Percentiles rank a stretch among this genome's conserved stretches.
Conservation (phyloP, 2,888 invertebrate genomes). For the Spilosoma lubricipeda region DNA sequence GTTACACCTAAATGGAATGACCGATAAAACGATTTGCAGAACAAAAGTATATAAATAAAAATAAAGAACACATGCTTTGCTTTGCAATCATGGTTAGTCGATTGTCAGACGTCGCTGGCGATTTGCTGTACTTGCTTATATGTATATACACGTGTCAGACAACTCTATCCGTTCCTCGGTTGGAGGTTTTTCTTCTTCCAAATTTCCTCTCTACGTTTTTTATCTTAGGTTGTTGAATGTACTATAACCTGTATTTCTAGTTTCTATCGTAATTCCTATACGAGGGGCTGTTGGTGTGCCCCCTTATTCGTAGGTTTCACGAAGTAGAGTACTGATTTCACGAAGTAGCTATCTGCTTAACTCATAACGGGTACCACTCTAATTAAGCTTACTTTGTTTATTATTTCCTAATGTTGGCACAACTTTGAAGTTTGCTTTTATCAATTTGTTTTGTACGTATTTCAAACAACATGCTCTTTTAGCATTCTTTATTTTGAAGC, state of each 20-base stretch:
- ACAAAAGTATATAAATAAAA: conserved; percentile 52
- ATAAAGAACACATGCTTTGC: conserved; percentile 46
- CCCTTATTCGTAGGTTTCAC: neutral
- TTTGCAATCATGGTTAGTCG: conserved; percentile 59
- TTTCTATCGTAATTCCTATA: too few species aligned
- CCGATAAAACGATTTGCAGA: conserved; percentile 46
- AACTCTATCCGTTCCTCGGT: conserved; percentile 67
- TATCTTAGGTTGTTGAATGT: neutral
- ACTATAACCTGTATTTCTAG: neutral
- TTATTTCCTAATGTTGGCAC: too few species aligned
- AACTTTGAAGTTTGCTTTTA: too few species aligned
- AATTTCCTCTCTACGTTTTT: neutral
- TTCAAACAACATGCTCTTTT: too few species aligned
- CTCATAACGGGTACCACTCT: too few species aligned
- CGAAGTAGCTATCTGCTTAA: too few species aligned
- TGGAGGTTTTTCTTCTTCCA: conserved; percentile 50
- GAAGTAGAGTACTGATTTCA: neutral
- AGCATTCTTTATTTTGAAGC: too few species aligned
- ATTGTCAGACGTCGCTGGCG: conserved; percentile 58
- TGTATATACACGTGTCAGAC: conserved; percentile 47
- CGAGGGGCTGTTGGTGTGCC: neutral
- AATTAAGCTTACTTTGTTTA: too few species aligned
- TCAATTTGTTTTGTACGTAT: too few species aligned
- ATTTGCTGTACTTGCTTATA: conserved; percentile 23
- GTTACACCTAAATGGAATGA: conserved; percentile 45